These are phyloP conservation scores for Paralvinella palmiformis DNA, from an alignment of 1,140 invertebrate genomes.

Conservation along the genomic window DNA sequence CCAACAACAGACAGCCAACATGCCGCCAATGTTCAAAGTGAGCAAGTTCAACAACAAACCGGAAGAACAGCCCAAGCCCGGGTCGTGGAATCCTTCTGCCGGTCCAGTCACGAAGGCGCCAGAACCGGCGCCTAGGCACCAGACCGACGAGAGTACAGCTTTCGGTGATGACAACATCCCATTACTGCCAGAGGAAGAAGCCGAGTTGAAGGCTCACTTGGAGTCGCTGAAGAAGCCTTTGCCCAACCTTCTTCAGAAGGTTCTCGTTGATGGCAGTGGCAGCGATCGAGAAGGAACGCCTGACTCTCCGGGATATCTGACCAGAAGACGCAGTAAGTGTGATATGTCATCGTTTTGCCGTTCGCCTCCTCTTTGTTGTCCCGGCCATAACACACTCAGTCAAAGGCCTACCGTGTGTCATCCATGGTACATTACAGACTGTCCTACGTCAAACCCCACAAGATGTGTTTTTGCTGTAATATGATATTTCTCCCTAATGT, in stretches of 20 bases:
- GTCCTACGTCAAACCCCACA: no score
- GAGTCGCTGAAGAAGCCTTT: no score
- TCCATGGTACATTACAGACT: no score
- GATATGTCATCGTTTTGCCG: no score
- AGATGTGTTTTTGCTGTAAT: no score
- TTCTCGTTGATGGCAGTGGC: conserved; percentile 1
- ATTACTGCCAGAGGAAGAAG: no score
- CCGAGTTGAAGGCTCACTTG: not conserved
- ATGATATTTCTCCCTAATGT: no score
- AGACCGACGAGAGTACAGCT: not conserved
- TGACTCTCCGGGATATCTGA: not conserved
- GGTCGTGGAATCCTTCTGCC: not conserved
- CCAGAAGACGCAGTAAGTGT: no score
- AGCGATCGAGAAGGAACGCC: not conserved
- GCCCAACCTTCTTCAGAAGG: not conserved
- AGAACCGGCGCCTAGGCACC: not conserved
- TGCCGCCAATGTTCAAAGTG: conserved; percentile 3
- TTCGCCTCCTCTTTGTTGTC: no score
- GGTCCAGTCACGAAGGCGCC: not conserved
- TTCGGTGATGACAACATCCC: no score
- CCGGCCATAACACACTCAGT: no score
- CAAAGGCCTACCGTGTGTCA: no score
- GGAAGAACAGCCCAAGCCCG: not conserved
- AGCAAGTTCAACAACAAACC: not conserved
- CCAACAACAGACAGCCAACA: not conserved